Evolutionary conservation across 2,113 vertebrate species (phyloP).

Genomic region (Scophthalmus maximus): DNA sequence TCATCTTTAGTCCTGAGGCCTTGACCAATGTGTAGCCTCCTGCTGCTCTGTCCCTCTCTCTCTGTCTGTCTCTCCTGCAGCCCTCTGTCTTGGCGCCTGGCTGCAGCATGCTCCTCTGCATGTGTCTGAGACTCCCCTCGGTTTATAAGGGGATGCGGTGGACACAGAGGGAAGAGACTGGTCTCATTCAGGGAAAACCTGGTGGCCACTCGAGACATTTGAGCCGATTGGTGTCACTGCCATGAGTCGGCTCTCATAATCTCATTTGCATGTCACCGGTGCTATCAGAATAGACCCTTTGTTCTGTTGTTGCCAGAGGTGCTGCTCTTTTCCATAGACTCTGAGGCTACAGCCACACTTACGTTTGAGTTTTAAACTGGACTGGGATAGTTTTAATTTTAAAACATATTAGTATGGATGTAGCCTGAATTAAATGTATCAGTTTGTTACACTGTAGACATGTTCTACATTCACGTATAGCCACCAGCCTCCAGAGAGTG

Average conservation of each 20-base stretch:
- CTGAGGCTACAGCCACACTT: no score
- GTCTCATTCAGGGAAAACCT: constrained; percentile 59
- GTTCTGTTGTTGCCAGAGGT: constrained; percentile 29
- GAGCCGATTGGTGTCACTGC: constrained; percentile 17
- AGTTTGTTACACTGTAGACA: neutral
- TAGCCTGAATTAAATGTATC: constrained; percentile 3
- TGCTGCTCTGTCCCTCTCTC: constrained; percentile 52
- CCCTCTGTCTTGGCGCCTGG: constrained; percentile 72
- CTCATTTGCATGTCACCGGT: constrained; percentile 59
- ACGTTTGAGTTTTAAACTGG: no score
- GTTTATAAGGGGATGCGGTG: constrained; percentile 52
- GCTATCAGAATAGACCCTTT: constrained; percentile 14
- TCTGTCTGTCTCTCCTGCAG: constrained; percentile 69
- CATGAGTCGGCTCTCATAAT: constrained; percentile 28
- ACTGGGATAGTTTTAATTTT: no score
- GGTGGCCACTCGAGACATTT: constrained; percentile 33
- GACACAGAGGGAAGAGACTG: constrained; percentile 67
- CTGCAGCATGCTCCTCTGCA: constrained; percentile 79
- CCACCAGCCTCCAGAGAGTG: constrained; percentile 61
- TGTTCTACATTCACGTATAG: constrained; percentile 15
- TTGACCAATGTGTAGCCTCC: constrained; percentile 61
- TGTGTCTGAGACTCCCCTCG: constrained; percentile 59
- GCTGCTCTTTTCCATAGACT: constrained; percentile 28
- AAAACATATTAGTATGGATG: no score
- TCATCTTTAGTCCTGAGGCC: constrained; percentile 65